phyloP scores from a whole-genome alignment of 37 sponge, comb jelly and placozoan genomes.

The Diacarnus erythraeanus region DNA sequence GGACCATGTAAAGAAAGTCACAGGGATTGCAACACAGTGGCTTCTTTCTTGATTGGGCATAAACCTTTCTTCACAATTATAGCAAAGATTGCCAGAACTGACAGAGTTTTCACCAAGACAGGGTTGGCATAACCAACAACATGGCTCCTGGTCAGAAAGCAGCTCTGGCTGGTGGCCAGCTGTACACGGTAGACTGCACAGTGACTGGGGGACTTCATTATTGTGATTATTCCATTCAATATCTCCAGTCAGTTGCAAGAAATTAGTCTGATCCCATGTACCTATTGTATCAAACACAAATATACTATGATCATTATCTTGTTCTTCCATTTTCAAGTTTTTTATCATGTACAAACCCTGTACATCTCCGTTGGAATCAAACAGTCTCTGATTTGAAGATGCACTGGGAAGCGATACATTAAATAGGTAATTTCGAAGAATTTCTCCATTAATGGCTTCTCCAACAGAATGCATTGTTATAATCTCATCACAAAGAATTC shows the following conservation, averaged over 20 bases:
- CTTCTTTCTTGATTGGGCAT: constrained; percentile 33
- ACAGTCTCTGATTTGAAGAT: neutral
- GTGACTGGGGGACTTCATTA: neutral
- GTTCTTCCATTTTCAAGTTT: constrained; percentile 22
- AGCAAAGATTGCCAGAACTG: constrained; percentile 33
- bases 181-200: constrained; percentile 43
- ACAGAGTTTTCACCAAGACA: constrained; percentile 32
- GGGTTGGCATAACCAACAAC: constrained; percentile 66
- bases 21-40: constrained; percentile 33
- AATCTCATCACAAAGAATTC: constrained; percentile 19
- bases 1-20: constrained; percentile 14
- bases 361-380: constrained; percentile 64
- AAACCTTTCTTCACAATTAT: constrained; percentile 39
- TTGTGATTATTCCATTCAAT: neutral
- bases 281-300: neutral
- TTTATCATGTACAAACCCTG: constrained; percentile 29
- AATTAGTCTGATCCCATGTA: neutral
- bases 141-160: constrained; percentile 12
- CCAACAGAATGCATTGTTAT: too few species aligned
- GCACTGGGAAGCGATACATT: constrained; percentile 19
- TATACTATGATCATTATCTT: too few species aligned
- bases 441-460: constrained; percentile 13
- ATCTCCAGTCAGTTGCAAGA: neutral
- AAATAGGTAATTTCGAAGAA: constrained; percentile 25
- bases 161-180: constrained; percentile 28